Conservation (phyloP, 2,888 invertebrate genomes). For the Oconnorella tubifera region DNA sequence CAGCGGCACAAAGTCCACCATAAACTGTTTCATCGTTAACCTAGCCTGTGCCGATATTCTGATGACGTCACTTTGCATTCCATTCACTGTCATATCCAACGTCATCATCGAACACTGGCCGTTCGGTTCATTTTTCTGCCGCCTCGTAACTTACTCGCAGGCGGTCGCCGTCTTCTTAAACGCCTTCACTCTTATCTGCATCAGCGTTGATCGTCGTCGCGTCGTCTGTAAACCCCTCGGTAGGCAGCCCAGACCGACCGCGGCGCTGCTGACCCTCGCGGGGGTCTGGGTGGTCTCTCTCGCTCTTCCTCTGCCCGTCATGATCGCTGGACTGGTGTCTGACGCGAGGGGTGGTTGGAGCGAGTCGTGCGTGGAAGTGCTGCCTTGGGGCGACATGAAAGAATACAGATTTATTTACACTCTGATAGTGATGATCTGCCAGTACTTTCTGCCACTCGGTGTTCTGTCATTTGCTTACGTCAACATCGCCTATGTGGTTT, state of each 20-base stretch:
- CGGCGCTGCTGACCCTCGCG: slow-evolving; percentile 64
- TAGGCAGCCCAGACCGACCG: slow-evolving; percentile 23
- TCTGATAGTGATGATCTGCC: slow-evolving; percentile 72
- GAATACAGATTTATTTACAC: slow-evolving; percentile 64
- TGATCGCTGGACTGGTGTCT: slow-evolving; percentile 62
- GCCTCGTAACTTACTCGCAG: slow-evolving; percentile 77
- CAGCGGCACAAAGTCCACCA: slow-evolving; percentile 57
- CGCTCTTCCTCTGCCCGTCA: slow-evolving; percentile 74
- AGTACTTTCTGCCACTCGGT: slow-evolving; percentile 76
- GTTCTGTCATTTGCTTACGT: slow-evolving; percentile 82
- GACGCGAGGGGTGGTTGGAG: slow-evolving; percentile 55
- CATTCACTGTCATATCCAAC: slow-evolving; percentile 68
- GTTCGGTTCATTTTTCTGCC: slow-evolving; percentile 77
- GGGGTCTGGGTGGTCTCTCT: slow-evolving; percentile 74
- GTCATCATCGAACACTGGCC: slow-evolving; percentile 80
- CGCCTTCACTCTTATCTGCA: slow-evolving; percentile 84
- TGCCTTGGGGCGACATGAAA: neutral
- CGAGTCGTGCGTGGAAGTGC: neutral
- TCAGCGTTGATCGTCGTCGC: slow-evolving; percentile 83
- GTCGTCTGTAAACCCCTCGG: slow-evolving; percentile 85
- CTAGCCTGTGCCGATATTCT: slow-evolving; percentile 57
- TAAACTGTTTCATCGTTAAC: slow-evolving; percentile 66
- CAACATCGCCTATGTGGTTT: slow-evolving; percentile 80
- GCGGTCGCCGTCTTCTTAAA: slow-evolving; percentile 64
- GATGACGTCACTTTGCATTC: slow-evolving; percentile 57